Evolutionary conservation across 1,140 invertebrate genomes (phyloP).

Genomic region (Teleopsis dalmanni): DNA sequence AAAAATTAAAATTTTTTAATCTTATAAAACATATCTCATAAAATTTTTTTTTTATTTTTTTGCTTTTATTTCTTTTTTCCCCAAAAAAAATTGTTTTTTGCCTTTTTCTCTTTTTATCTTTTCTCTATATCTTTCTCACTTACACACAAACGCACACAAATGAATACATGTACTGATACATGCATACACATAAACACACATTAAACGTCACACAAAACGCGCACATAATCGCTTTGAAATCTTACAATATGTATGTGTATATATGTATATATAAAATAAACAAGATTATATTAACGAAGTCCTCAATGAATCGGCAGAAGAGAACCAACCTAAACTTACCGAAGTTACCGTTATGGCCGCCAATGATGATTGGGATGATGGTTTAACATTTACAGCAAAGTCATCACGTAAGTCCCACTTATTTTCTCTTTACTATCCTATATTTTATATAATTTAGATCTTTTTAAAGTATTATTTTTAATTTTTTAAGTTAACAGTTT

Average conservation of each 20-base stretch:
- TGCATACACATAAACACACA: conserved; percentile 1
- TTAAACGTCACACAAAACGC: background rate
- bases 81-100: background rate
- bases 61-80: background rate
- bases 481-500: too few species aligned
- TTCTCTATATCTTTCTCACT: background rate
- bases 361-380: conserved; percentile 69
- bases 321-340: conserved; percentile 45
- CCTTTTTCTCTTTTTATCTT: conserved; percentile 1
- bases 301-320: conserved; percentile 63
- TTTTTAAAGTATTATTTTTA: background rate
- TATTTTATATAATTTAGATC: background rate
- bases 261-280: background rate
- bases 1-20: too few species aligned
- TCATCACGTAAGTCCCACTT: conserved; percentile 67
- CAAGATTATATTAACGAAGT: conserved; percentile 75
- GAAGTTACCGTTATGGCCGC: conserved; percentile 37
- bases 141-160: background rate
- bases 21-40: background rate
- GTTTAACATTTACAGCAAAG: conserved; percentile 78
- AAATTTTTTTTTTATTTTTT: conserved; percentile 1
- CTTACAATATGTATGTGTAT: background rate
- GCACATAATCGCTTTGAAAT: background rate
- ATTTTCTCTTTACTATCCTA: too few species aligned
- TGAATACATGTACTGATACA: background rate